Conservation (phyloP, 2,113 vertebrate genomes). For the Hyperopisus bebe region DNA sequence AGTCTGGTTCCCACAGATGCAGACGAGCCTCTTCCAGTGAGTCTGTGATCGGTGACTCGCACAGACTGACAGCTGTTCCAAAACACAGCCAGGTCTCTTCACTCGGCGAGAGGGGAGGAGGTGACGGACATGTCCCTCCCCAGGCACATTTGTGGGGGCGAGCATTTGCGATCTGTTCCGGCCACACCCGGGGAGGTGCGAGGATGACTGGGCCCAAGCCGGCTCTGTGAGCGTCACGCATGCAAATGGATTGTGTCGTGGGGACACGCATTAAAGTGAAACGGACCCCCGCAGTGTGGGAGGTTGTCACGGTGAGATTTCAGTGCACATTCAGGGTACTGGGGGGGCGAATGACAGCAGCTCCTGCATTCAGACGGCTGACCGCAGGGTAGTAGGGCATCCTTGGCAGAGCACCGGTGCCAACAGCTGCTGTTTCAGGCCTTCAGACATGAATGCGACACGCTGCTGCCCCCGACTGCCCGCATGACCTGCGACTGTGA, state of each 20-base stretch:
- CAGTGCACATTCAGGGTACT: neutral
- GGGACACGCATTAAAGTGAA: conserved; percentile 17
- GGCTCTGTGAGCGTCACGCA: conserved; percentile 7
- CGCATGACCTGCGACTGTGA: neutral
- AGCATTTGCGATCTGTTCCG: neutral
- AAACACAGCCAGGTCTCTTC: neutral
- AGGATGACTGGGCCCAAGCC: neutral
- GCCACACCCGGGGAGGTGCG: conserved; percentile 34
- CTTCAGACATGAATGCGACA: neutral
- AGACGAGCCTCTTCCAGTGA: neutral
- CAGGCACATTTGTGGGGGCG: neutral
- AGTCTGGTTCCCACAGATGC: neutral
- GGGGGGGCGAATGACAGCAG: neutral
- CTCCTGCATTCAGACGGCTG: neutral
- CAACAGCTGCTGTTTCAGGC: neutral
- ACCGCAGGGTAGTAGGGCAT: neutral
- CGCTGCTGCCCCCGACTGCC: neutral
- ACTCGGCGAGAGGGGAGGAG: neutral
- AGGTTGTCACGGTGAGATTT: neutral
- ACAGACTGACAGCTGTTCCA: neutral
- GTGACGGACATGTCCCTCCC: neutral
- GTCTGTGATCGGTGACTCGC: neutral
- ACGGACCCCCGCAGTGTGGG: neutral
- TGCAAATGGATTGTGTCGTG: conserved; percentile 4
- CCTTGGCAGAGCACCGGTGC: neutral